These are phyloP conservation scores for Ptiloglossa arizonensis DNA, from an alignment of 1,140 invertebrate genomes.

Conservation along the genomic window DNA sequence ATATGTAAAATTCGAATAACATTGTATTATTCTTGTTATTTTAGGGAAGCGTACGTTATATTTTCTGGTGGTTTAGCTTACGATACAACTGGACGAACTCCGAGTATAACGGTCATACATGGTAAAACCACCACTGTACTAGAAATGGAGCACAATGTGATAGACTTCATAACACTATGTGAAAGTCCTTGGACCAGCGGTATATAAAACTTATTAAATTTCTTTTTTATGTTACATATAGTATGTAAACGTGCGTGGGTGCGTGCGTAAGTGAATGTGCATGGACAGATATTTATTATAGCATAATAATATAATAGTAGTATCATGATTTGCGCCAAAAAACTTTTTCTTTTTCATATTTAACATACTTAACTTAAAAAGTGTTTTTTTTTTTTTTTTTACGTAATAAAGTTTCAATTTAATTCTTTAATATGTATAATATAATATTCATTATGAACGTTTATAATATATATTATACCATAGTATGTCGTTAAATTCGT, in stretches of 20 bases:
- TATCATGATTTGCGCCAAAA: too few relatives aligned
- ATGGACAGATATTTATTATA: not conserved
- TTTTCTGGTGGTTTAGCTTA: conserved; percentile 97
- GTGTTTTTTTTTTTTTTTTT: too few relatives aligned
- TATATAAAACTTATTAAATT: conserved; percentile 78
- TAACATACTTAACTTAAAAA: too few relatives aligned
- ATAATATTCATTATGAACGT: too few relatives aligned
- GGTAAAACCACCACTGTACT: conserved; percentile 97
- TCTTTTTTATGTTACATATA: not conserved
- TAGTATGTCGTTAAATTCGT: too few relatives aligned
- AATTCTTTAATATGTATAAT: too few relatives aligned
- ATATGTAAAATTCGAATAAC: not conserved
- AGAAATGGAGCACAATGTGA: conserved; percentile 99
- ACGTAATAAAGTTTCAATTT: too few relatives aligned
- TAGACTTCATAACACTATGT: conserved; percentile 97
- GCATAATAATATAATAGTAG: too few relatives aligned
- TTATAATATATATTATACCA: too few relatives aligned
- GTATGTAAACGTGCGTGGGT: too few relatives aligned
- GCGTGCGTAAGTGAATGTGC: not conserved
- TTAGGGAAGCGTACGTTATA: conserved; percentile 93
- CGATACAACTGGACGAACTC: conserved; percentile 93
- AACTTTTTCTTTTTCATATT: too few relatives aligned
- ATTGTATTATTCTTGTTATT: conserved; percentile 49
- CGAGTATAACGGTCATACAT: conserved; percentile 97
- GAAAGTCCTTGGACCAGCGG: conserved; percentile 96